Evolutionary conservation across 53 echinoderm and acorn worm genomes (phyloP).

Genomic region (Stichopus horrens): DNA sequence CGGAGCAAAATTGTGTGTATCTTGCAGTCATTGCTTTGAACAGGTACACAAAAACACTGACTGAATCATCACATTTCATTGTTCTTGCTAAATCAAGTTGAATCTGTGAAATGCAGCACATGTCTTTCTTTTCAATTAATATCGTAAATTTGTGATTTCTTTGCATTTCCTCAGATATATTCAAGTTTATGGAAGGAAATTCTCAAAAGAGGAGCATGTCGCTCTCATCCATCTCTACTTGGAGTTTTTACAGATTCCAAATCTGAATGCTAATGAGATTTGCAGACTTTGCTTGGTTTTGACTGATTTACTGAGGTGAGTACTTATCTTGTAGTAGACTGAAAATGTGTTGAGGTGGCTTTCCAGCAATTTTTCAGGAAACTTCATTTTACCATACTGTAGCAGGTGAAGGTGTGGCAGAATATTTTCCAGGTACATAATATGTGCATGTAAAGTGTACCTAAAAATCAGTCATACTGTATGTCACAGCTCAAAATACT

Average conservation of each 20-base stretch:
- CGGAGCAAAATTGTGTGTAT: too few species aligned
- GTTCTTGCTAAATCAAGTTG: too few species aligned
- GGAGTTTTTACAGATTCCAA: slow-evolving; percentile 75
- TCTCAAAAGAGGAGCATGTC: slow-evolving; percentile 89
- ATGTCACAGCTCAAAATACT: too few species aligned
- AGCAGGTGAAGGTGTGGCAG: not conserved
- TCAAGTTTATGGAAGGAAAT: slow-evolving; percentile 83
- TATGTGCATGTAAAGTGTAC: not conserved
- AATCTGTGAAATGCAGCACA: too few species aligned
- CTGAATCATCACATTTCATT: too few species aligned
- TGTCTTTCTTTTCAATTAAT: too few species aligned
- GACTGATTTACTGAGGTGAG: slow-evolving; percentile 73
- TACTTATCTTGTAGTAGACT: not conserved
- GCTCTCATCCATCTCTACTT: slow-evolving; percentile 78
- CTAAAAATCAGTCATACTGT: too few species aligned
- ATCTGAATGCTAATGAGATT: slow-evolving; percentile 70
- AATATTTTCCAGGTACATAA: not conserved
- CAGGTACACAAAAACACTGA: too few species aligned
- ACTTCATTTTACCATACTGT: not conserved
- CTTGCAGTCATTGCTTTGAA: too few species aligned
- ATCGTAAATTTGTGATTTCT: not conserved
- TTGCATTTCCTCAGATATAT: slow-evolving; percentile 68
- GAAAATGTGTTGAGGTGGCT: not conserved
- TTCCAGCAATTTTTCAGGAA: not conserved
- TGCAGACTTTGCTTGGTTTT: slow-evolving; percentile 65